Evolutionary conservation across 2,888 invertebrate species (phyloP), one percentile per base, ranked within the genome.

Genomic region (Deroplatys truncata): DNA sequence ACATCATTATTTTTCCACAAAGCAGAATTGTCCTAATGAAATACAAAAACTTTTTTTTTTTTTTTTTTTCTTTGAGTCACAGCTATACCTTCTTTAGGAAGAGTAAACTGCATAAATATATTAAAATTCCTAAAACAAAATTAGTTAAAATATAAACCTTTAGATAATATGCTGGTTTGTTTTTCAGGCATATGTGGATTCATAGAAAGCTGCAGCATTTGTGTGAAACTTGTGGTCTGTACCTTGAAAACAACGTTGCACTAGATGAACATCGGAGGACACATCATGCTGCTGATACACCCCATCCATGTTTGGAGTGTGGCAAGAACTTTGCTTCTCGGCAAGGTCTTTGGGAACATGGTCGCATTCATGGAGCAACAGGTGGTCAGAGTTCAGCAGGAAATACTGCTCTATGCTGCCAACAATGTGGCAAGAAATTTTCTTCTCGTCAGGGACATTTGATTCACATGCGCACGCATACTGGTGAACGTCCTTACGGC

Each of bases 271-370:
- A 96, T 92, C 94, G 96, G 85, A 96, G 96, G 92, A 96, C 96
- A 89, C 95, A 95, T 91, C 94, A 94, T 89, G 85, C 92, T 93
- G 0, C 92, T 93, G 49, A 95, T 95, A 0, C 94, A 96, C 90
- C 96, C 97, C 89, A 97, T 92, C 97, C 97, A 0, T 98, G 97
- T 92, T 94, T 95, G 91, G 97, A 97, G 92, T 98, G 98, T 92
- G 97, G 97, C 91, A 98, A 98, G 93, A 97, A 97, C 28, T 98
- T 98, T 92, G 97, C 97, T 0, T 97, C 97, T 28, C 95, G 97
- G 16, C 97, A 97, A 92, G 97, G 97, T 0, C 97, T 97, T 92
- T 97, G 98, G 93, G 98, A 98, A 91, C 98, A 98, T 93, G 96
- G 97, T 88, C 95, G 98, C 85, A 97, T 98, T 91, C 98, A 93